phyloP scores from a whole-genome alignment of 2,797 vertebrate species.

The Chelonia mydas region DNA sequence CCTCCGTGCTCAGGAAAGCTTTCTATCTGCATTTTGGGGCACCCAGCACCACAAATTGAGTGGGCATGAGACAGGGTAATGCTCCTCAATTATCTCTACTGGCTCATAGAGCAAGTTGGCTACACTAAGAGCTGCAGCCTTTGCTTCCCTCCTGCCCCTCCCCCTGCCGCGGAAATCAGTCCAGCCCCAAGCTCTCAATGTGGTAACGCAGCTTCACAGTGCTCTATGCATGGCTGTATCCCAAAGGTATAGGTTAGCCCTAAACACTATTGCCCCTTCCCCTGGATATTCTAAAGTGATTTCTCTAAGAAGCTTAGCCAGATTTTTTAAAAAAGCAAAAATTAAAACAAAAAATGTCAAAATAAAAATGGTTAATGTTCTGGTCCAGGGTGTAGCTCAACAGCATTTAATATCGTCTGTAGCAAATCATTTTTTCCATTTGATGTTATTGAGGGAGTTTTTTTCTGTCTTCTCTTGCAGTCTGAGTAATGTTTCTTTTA shows the following conservation, averaged over 20 bases:
- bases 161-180: background rate
- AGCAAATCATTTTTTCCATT: constrained; percentile 8
- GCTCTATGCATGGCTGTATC: background rate
- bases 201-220: background rate
- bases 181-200: background rate
- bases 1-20: background rate
- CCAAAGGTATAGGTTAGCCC: background rate
- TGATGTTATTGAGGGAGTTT: background rate
- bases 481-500: background rate
- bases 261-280: background rate
- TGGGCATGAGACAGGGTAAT: accelerated
- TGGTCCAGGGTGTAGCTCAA: background rate
- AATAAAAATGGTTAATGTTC: background rate
- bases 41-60: background rate
- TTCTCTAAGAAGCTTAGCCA: background rate
- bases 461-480: background rate
- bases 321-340: background rate
- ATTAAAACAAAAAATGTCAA: constrained; percentile 5
- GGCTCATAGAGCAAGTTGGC: background rate
- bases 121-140: background rate
- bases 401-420: background rate
- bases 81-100: accelerated
- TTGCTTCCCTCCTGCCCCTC: background rate
- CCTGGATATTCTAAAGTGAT: background rate
- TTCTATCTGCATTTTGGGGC: background rate